phyloP scores from a whole-genome alignment of 2,797 vertebrate genomes.

The Meriones psammophilus region DNA sequence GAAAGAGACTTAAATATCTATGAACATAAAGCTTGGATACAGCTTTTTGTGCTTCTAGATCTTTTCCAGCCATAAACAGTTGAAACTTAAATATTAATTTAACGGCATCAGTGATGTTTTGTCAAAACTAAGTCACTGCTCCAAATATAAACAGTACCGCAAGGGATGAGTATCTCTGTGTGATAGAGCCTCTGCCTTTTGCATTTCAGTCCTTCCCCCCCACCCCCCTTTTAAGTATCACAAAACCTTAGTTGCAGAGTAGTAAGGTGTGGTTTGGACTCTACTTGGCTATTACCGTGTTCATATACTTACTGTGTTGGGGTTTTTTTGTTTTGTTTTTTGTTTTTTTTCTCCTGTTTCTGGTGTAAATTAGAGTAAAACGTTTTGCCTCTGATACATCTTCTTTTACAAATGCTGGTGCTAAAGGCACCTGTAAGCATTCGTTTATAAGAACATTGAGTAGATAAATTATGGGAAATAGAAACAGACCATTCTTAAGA shows the following conservation, averaged over 20 bases:
- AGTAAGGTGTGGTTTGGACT: not conserved
- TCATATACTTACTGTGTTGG: not conserved
- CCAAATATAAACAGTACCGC: not conserved
- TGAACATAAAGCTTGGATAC: not conserved
- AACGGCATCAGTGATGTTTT: not conserved
- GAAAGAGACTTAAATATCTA: slow-evolving; percentile 26
- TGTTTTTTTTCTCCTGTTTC: not conserved
- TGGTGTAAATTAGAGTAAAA: not conserved
- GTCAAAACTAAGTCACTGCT: not conserved
- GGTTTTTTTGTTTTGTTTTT: not conserved
- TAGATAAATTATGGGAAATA: not conserved
- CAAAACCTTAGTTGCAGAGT: not conserved
- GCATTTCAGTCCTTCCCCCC: not conserved
- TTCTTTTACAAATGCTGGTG: not conserved
- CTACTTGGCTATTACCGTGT: not conserved
- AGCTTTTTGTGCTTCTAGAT: not conserved
- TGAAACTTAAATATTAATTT: not conserved
- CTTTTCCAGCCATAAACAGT: not conserved
- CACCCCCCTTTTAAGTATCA: not conserved
- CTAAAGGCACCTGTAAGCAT: not conserved
- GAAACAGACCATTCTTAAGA: not conserved
- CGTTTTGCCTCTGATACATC: not conserved
- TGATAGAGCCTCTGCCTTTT: not conserved
- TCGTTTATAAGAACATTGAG: not conserved
- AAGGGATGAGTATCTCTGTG: not conserved